Evolutionary conservation across 1,140 invertebrate genomes (phyloP), one percentile per base, ranked within the genome.

Genomic region (Sesamia nonagrioides): DNA sequence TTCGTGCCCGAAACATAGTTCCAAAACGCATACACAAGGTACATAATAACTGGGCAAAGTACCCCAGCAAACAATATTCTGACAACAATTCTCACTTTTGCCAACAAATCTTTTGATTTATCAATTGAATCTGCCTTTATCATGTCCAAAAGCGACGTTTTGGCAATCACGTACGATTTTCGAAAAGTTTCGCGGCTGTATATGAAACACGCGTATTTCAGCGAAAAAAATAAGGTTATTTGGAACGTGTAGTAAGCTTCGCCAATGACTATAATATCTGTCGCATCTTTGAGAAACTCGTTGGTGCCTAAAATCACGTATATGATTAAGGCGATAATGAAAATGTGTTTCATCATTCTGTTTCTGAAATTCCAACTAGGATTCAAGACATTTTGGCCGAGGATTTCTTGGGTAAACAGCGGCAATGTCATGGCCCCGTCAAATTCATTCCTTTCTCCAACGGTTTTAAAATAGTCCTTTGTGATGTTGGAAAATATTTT

Each of bases 241-340:
- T 90, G 85, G 4, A 89, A 77, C 6, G 88, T 92, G 42, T 90
- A 93, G 50, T 69, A 88, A 17, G 87, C 91, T 81, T 93, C 88
- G n/a, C 86, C 86, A 17, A 86, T 80, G 2, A 86, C 50, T 21
- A 86, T 79, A 0, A 77, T 35, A 56, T 92, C 90, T 0, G 79
- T 83, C 0, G 83, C 85, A 1, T 79, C 78, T 45, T 81, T 83
- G 0, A 92, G 45, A 52, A 86, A 82, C 33, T 91, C 79, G 5
- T 88, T 35, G 7, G 91, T 93, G 2, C 92, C 92, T 35, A 89
- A 80, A 61, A 89, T 83, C 11, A 92, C 88, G 56, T 93, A 93
- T 18, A 89, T 66, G 17, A 88, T 84, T 48, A 92, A 78, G 60
- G 58, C 45, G 37, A 88, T 40, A 69, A 61, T 84, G 5, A 88